Conservation (phyloP, 2,113 vertebrate genomes). For the Nyctibius bracteatus region DNA sequence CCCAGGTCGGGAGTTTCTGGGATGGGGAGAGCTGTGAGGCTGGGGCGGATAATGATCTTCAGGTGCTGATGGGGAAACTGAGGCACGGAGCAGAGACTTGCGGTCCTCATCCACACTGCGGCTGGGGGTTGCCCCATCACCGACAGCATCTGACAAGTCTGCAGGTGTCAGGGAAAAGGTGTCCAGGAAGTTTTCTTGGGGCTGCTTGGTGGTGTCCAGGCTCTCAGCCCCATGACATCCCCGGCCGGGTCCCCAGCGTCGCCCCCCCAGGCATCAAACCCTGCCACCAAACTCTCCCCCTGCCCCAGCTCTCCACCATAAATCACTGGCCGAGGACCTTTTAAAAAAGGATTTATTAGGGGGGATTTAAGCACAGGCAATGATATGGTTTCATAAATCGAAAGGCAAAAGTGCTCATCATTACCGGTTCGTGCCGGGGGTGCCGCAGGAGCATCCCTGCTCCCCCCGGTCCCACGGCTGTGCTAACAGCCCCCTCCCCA, state of each 20-base stretch:
- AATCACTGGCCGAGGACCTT: constrained; percentile 35
- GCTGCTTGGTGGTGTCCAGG: fast-evolving
- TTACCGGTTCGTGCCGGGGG: neutral
- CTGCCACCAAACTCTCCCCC: neutral
- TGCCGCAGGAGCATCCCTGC: neutral
- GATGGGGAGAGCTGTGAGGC: neutral
- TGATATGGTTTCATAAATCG: constrained; percentile 33
- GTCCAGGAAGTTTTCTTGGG: neutral
- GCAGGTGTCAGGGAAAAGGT: neutral
- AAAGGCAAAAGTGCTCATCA: constrained; percentile 5
- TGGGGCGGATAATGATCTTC: neutral
- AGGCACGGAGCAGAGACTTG: neutral
- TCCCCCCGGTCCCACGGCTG: neutral
- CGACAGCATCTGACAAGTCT: fast-evolving
- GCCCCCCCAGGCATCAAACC: neutral
- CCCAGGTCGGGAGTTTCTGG: neutral
- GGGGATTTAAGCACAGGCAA: neutral
- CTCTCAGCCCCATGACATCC: neutral
- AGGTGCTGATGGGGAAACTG: neutral
- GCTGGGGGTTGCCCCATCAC: neutral
- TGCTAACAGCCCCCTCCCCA: neutral
- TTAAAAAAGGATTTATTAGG: constrained; percentile 46
- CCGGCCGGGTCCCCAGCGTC: fast-evolving
- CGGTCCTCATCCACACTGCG: fast-evolving
- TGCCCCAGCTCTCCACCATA: neutral